Evolutionary conservation across 2,888 invertebrate genomes (phyloP), one percentile per base, ranked within the genome.

Genomic region (Fragum whitleyi): DNA sequence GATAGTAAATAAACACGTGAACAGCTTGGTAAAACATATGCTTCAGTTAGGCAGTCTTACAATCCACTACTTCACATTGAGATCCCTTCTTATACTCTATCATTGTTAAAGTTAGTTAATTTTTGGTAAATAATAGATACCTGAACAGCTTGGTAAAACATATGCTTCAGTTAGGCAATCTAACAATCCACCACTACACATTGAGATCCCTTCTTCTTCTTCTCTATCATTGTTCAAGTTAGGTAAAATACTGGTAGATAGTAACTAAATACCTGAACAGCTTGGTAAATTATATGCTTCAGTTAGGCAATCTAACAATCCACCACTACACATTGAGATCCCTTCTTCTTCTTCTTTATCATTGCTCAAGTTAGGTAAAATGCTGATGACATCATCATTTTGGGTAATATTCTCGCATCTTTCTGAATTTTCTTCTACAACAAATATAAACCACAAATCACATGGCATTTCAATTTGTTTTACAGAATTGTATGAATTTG

Each of bases 161-260:
- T 11, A 59, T 6, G 59, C 28, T 21, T 59, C 59, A 59, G 59
- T 59, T 59, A 59, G 59, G 59, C 59, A 59, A 21, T 59, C 59
- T 26, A 59, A 26, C 11, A 59, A 26, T 6, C 59, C 28, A 7
- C 59, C 28, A 59, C 59, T 21, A 59, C 59, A 59, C 59, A 59
- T 59, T 59, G 59, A 59, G 9, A 23, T 28, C 28, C 26, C 59
- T 14, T 28, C 28, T n/a, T 59, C 11, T 21, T 57, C 57, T 26
- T 6, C 28, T 7, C 32, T 36, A 6, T 36, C 32, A 36, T 36
- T 36, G 32, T 36, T 9, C 32, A n/a, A n/a, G n/a, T n/a, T n/a
- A n/a, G n/a, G n/a, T n/a, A n/a, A n/a, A n/a, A 11, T 42, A n/a
- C 16, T 11, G 42, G 42, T 42, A 42, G 16, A 16, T 42, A 42